Percentiles rank a stretch among this genome's conserved stretches.
phyloP scores from a whole-genome alignment of 2,113 vertebrate genomes.

The Xiphophorus couchianus region DNA sequence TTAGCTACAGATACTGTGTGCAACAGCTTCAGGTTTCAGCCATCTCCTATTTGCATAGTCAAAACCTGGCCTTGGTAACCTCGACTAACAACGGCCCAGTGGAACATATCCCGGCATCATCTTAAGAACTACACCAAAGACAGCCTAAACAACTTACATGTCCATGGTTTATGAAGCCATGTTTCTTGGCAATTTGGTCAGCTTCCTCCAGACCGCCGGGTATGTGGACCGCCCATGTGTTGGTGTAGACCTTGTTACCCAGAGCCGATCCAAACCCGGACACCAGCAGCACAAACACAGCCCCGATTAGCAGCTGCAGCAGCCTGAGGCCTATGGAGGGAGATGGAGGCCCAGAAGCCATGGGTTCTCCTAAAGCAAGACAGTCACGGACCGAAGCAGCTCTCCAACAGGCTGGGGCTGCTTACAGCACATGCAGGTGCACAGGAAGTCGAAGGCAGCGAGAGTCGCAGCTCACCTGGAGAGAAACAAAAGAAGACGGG shows the following conservation, averaged over 20 bases:
- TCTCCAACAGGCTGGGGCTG: conserved; percentile 54
- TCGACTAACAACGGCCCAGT: background rate
- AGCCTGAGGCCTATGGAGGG: conserved; percentile 70
- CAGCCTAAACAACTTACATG: conserved; percentile 80
- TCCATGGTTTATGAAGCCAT: conserved; percentile 92
- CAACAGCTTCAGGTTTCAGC: background rate
- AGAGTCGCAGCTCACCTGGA: conserved; percentile 67
- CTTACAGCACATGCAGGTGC: conserved; percentile 65
- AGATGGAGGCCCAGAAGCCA: conserved; percentile 65
- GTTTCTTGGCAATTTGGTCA: conserved; percentile 84
- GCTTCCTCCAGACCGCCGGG: conserved; percentile 85
- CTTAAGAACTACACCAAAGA: background rate
- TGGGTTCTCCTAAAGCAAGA: conserved; percentile 63
- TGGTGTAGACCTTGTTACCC: conserved; percentile 88
- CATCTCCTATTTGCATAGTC: conserved; percentile 13
- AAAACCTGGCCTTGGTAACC: background rate
- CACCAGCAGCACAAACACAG: conserved; percentile 80
- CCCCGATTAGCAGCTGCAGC: conserved; percentile 77
- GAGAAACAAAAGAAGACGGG: background rate
- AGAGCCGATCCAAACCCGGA: conserved; percentile 74
- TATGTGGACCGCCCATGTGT: conserved; percentile 94
- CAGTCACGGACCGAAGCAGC: conserved; percentile 60
- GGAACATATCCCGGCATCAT: background rate
- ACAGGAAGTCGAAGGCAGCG: conserved; percentile 48
- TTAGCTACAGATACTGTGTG: background rate